Percentiles rank a stretch among this genome's conserved stretches.
These are phyloP conservation scores for Nephrotoma guestfalica DNA, from an alignment of 2,888 invertebrate species.

Conservation along the genomic window DNA sequence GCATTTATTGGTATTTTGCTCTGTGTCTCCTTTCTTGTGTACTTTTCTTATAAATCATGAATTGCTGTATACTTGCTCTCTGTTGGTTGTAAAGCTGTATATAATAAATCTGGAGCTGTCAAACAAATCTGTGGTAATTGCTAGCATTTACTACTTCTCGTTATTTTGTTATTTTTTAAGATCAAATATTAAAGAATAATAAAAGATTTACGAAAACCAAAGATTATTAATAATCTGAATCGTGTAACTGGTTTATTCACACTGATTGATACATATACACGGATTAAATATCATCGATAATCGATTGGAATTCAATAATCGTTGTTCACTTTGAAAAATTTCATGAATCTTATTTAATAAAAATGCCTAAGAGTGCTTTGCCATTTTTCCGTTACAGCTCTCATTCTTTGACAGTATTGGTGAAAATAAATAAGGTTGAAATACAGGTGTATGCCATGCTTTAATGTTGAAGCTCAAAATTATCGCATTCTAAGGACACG, in stretches of 20 bases:
- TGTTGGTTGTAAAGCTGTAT: background rate
- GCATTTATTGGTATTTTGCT: background rate
- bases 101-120: constrained; percentile 7
- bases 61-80: background rate
- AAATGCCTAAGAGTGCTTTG: too few species aligned
- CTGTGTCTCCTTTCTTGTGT: background rate
- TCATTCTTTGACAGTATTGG: too few species aligned
- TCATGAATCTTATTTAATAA: too few species aligned
- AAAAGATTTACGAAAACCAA: background rate
- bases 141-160: constrained; percentile 1
- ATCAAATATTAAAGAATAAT: background rate
- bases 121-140: constrained; percentile 8
- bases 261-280: constrained; percentile 7
- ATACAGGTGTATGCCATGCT: too few species aligned
- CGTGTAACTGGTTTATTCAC: background rate
- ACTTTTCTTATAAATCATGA: background rate
- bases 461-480: too few species aligned
- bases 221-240: background rate
- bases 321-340: background rate
- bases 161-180: background rate
- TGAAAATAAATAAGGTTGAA: too few species aligned
- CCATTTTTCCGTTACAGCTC: too few species aligned
- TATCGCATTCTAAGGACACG: too few species aligned
- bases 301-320: background rate
- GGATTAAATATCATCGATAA: background rate